A percentile compares a stretch with the other conserved stretches of the same genome.
Evolutionary conservation across 2,888 invertebrate species (phyloP).

Genomic region (Xylophagus ater): DNA sequence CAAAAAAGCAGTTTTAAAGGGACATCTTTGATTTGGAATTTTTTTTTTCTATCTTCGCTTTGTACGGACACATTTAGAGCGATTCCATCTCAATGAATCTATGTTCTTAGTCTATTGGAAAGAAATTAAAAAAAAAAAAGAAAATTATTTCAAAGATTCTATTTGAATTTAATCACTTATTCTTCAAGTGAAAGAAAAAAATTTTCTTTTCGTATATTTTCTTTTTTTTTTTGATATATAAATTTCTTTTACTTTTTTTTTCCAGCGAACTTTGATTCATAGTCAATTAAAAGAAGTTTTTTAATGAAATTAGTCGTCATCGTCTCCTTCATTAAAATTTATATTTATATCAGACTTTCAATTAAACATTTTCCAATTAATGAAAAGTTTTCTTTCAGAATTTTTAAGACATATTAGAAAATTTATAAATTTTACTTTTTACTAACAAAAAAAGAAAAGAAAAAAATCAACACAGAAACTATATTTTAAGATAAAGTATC

Average conservation of each 20-base stretch:
- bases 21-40: conserved; percentile 5
- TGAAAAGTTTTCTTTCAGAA: conserved; percentile 8
- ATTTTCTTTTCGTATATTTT: conserved; percentile 15
- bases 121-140: conserved; percentile 2
- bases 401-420: too few species aligned
- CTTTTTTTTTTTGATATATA: too few species aligned
- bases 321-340: conserved; percentile 13
- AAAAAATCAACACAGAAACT: too few species aligned
- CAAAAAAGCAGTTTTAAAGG: conserved; percentile 9
- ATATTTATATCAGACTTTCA: conserved; percentile 14
- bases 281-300: conserved; percentile 14
- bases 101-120: conserved; percentile 6
- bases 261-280: conserved; percentile 9
- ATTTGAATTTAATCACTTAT: background rate
- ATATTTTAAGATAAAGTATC: too few species aligned
- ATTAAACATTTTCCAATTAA: conserved; percentile 18
- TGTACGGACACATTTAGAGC: conserved; percentile 3
- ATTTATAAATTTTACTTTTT: too few species aligned
- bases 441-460: too few species aligned
- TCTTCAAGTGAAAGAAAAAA: conserved; percentile 6
- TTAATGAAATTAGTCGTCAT: conserved; percentile 7
- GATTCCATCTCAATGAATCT: conserved; percentile 4
- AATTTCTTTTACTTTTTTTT: too few species aligned
- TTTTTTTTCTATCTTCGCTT: conserved; percentile 1
- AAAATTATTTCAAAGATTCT: too few species aligned